phyloP scores from a whole-genome alignment of 2,797 vertebrate genomes.

The Tympanoctomys barrerae region DNA sequence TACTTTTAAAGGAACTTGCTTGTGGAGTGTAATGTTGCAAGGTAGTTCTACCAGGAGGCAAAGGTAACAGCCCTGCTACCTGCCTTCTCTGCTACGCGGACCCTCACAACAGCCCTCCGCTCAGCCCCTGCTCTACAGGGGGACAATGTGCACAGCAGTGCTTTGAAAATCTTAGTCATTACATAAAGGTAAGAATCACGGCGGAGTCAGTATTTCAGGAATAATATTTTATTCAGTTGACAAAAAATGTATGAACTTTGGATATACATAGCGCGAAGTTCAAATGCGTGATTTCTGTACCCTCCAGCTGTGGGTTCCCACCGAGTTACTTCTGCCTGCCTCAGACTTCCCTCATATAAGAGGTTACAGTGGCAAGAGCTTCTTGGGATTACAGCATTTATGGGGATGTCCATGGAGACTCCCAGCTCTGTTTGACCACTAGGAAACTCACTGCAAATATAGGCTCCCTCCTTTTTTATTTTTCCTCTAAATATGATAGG shows the following conservation, averaged over 20 bases:
- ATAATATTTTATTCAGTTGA: background rate
- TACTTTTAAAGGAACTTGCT: background rate
- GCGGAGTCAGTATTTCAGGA: background rate
- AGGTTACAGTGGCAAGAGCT: no score
- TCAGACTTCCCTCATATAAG: conserved; percentile 19
- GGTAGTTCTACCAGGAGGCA: background rate
- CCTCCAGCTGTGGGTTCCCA: background rate
- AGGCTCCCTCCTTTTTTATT: background rate
- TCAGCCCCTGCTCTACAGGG: background rate
- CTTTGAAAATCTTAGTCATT: conserved; percentile 42
- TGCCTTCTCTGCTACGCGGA: background rate
- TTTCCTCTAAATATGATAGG: background rate
- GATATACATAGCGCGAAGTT: background rate
- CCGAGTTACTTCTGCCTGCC: background rate
- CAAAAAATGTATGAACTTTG: background rate
- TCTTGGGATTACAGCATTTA: background rate
- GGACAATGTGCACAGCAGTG: background rate
- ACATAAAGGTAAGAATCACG: background rate
- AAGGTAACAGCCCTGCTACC: background rate
- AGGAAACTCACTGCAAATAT: background rate
- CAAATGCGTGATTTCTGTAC: background rate
- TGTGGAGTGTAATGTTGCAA: background rate
- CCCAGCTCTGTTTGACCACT: background rate
- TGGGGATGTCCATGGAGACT: background rate
- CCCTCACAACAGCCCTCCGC: background rate